Evolutionary conservation across 2,113 vertebrate genomes (phyloP).

Genomic region (Forbesichthys agassizii): DNA sequence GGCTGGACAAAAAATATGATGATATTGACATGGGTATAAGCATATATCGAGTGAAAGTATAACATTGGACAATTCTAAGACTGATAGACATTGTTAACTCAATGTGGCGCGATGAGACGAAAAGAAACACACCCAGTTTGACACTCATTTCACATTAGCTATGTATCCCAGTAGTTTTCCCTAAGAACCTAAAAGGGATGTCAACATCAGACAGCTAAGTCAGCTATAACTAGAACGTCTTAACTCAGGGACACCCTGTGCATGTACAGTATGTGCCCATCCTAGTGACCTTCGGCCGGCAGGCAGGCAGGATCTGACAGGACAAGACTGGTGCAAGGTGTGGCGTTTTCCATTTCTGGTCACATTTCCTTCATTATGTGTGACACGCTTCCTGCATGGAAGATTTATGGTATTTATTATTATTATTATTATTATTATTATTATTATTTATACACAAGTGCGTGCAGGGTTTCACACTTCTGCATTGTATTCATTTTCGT

Average conservation of each 20-base stretch:
- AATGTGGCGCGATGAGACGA: neutral
- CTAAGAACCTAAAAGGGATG: neutral
- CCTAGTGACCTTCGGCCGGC: slow-evolving; percentile 46
- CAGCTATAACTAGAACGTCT: no score
- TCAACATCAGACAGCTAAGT: no score
- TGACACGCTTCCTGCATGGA: slow-evolving; percentile 55
- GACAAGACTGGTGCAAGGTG: slow-evolving; percentile 69
- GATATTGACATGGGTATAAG: neutral
- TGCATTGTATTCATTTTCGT: no score
- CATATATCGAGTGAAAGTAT: no score
- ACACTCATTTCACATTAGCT: neutral
- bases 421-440: no score
- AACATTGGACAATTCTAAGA: no score
- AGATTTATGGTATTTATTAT: slow-evolving; percentile 16
- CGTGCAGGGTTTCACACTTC: no score
- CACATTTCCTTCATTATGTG: slow-evolving; percentile 65
- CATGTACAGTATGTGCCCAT: slow-evolving; percentile 13
- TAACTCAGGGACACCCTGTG: no score
- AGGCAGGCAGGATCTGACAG: slow-evolving; percentile 59
- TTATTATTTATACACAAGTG: no score
- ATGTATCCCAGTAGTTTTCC: slow-evolving; percentile 16
- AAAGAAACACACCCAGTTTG: slow-evolving; percentile 35
- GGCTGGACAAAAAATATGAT: no score
- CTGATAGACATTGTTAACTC: neutral
- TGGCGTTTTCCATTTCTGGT: slow-evolving; percentile 69